Conservation (phyloP, 2,797 vertebrate genomes). For the Muraenolepis orangiensis region DNA sequence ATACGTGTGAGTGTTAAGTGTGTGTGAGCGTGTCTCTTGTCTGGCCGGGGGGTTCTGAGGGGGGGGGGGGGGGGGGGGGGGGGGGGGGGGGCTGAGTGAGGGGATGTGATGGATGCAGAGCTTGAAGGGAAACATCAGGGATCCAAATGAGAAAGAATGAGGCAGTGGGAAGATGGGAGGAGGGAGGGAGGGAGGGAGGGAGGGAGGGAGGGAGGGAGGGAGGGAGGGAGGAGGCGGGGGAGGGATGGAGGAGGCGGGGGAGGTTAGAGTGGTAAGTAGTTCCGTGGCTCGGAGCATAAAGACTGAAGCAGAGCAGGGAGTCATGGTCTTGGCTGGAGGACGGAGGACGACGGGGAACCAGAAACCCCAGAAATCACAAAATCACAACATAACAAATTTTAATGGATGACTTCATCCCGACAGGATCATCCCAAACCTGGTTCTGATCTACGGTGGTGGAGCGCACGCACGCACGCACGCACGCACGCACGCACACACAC, state of each 20-base stretch:
- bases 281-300: background rate
- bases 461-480: conserved; percentile 79
- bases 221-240: background rate
- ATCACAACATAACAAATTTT: no score
- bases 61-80: conserved; percentile 76
- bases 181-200: conserved; percentile 14
- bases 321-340: conserved; percentile 73
- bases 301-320: conserved; percentile 45
- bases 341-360: conserved; percentile 7
- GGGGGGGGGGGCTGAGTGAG: conserved; percentile 75
- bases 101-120: conserved; percentile 86
- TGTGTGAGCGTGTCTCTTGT: no score
- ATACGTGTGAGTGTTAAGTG: no score
- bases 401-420: conserved; percentile 88
- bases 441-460: conserved; percentile 81
- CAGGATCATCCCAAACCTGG: conserved; percentile 90
- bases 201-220: conserved; percentile 69
- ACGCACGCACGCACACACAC: no score
- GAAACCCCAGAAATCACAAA: no score
- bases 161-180: background rate
- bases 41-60: conserved; percentile 68
- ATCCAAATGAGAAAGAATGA: background rate
- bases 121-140: conserved; percentile 72
- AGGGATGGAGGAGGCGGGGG: background rate
- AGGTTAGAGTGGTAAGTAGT: background rate